Evolutionary conservation across 2,888 invertebrate genomes (phyloP).

Genomic region (Cyrtodaria siliqua): DNA sequence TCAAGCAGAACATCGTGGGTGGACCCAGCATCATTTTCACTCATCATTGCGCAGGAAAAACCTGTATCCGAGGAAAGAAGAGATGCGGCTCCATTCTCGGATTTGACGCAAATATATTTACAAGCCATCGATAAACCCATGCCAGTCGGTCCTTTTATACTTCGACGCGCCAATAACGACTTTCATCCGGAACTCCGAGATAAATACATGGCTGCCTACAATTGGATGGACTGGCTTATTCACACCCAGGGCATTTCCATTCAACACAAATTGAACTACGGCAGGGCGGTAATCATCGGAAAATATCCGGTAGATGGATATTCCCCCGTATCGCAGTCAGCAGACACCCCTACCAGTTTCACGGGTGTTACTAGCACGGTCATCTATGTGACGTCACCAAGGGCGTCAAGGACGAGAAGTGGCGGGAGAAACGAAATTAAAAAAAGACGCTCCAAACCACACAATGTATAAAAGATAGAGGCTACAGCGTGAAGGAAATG

Average conservation of each 20-base stretch:
- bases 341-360: slow-evolving; percentile 37
- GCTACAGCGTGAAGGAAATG: slow-evolving; percentile 54
- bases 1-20: slow-evolving; percentile 50
- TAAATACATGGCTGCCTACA: slow-evolving; percentile 40
- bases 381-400: slow-evolving; percentile 38
- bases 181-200: slow-evolving; percentile 54
- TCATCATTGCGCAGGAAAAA: slow-evolving; percentile 36
- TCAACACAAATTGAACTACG: slow-evolving; percentile 30
- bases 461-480: not conserved
- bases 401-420: slow-evolving; percentile 20
- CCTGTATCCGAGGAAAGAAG: slow-evolving; percentile 35
- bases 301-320: slow-evolving; percentile 51
- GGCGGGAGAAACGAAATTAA: slow-evolving; percentile 1
- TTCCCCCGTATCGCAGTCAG: not conserved
- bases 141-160: slow-evolving; percentile 46
- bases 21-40: too few relatives aligned
- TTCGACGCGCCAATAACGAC: slow-evolving; percentile 27
- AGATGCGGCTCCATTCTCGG: slow-evolving; percentile 35
- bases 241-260: slow-evolving; percentile 17
- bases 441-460: slow-evolving; percentile 27
- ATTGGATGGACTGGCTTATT: slow-evolving; percentile 49
- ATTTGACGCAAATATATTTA: too few relatives aligned
- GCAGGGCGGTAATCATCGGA: too few relatives aligned
- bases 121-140: too few relatives aligned
- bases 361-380: slow-evolving; percentile 54